A percentile compares a stretch with the other conserved stretches of the same genome.
phyloP scores from a whole-genome alignment of 2,113 vertebrate species.

The Sinocyclocheilus anshuiensis region DNA sequence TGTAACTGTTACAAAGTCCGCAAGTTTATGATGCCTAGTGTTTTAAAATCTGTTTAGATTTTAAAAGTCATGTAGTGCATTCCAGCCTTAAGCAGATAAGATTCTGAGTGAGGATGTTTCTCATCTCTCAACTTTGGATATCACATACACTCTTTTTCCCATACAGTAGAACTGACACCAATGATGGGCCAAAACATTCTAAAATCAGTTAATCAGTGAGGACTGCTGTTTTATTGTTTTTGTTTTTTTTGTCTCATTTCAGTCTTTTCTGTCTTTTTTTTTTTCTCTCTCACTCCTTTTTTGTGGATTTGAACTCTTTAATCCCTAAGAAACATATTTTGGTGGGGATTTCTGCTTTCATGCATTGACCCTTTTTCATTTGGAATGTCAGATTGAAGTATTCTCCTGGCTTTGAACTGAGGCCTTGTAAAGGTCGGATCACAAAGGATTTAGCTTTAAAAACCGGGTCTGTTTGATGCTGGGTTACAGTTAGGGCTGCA shows the following conservation, averaged over 20 bases:
- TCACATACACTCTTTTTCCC: too few relatives aligned
- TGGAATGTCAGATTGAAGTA: conserved; percentile 24
- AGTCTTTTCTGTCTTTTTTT: neutral
- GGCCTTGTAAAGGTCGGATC: conserved; percentile 39
- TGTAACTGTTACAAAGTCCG: too few relatives aligned
- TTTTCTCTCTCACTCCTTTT: neutral
- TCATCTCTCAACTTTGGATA: neutral
- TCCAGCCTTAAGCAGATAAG: too few relatives aligned
- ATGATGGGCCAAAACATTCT: neutral
- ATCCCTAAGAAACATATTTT: conserved; percentile 32
- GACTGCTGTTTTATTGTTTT: neutral
- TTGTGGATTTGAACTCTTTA: conserved; percentile 14
- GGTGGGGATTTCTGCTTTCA: conserved; percentile 30
- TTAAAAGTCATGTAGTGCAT: too few relatives aligned
- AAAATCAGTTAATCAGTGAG: neutral
- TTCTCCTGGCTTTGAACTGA: conserved; percentile 26
- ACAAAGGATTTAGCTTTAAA: conserved; percentile 31
- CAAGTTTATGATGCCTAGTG: too few relatives aligned
- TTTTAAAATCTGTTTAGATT: too few relatives aligned
- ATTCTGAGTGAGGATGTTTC: too few relatives aligned
- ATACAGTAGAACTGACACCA: too few relatives aligned
- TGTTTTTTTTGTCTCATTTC: neutral
- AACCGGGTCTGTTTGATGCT: conserved; percentile 33
- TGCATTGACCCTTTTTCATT: conserved; percentile 2
- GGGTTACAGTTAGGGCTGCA: too few relatives aligned